phyloP scores from a whole-genome alignment of 2,113 vertebrate genomes.

The Nipponia nippon region DNA sequence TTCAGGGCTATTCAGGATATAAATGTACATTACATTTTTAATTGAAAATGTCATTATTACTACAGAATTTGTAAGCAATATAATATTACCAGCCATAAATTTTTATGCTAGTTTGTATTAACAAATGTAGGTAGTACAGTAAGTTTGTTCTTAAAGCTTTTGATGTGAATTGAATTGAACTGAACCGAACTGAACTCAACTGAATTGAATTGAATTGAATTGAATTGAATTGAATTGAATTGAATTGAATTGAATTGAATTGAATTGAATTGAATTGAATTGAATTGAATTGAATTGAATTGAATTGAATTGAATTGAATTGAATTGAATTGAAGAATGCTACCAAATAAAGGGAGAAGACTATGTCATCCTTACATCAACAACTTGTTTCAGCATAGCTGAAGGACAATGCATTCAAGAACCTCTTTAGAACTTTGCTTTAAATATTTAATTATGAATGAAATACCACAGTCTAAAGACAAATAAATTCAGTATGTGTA shows the following conservation, averaged over 20 bases:
- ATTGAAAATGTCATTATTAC: constrained; percentile 42
- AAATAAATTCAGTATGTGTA: constrained; percentile 59
- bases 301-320: background rate
- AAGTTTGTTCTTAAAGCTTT: constrained; percentile 44
- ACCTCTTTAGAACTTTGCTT: constrained; percentile 59
- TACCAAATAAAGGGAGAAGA: constrained; percentile 26
- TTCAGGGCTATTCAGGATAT: constrained; percentile 17
- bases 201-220: background rate
- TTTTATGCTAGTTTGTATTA: background rate
- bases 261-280: background rate
- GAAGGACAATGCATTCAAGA: constrained; percentile 33
- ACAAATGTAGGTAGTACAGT: background rate
- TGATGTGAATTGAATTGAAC: background rate
- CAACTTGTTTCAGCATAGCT: constrained; percentile 48
- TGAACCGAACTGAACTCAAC: background rate
- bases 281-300: background rate
- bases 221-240: background rate
- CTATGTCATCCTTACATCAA: constrained; percentile 22
- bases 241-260: background rate
- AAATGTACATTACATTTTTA: constrained; percentile 27
- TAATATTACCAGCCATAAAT: background rate
- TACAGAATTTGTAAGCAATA: background rate
- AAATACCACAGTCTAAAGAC: constrained; percentile 26
- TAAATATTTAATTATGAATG: constrained; percentile 64
- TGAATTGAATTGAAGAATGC: background rate